Percentiles rank a stretch among this genome's conserved stretches.
phyloP scores from a whole-genome alignment of 2,113 vertebrate species.

The Mormyrus iriodes region DNA sequence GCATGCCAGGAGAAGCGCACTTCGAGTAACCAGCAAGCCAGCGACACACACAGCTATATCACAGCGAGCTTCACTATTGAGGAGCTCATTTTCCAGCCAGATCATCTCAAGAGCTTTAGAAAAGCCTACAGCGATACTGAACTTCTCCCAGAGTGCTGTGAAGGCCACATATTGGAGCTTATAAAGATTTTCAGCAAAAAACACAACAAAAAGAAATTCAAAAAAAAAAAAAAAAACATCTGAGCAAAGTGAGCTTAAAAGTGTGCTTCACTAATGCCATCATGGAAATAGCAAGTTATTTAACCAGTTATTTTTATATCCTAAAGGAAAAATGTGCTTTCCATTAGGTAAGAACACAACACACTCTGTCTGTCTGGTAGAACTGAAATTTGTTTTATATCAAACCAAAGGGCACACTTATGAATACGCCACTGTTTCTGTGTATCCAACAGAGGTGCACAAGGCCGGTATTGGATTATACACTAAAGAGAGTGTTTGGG shows the following conservation, averaged over 20 bases:
- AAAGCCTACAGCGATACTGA: not conserved
- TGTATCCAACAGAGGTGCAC: not conserved
- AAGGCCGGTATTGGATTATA: not conserved
- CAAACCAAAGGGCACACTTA: not conserved
- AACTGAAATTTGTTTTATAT: not conserved
- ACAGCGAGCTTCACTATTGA: not conserved
- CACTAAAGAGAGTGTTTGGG: conserved; percentile 31
- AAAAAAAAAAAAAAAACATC: not conserved
- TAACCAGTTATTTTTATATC: not conserved
- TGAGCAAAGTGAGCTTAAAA: not conserved
- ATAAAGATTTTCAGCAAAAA: not conserved
- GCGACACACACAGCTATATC: not conserved
- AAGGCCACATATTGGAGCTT: not conserved
- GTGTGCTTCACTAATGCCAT: not conserved
- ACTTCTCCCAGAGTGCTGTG: not conserved
- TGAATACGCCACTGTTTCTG: not conserved
- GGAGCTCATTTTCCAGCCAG: not conserved
- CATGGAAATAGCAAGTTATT: not conserved
- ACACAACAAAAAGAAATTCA: not conserved
- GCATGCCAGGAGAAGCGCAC: not conserved
- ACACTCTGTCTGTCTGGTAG: not conserved
- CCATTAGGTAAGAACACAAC: not conserved
- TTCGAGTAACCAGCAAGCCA: not conserved
- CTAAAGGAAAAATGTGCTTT: not conserved
- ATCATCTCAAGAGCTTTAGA: not conserved